Percentiles rank a stretch among this genome's conserved stretches.
Conservation (phyloP, 1,140 invertebrate species). For the Branchinecta lynchi region DNA sequence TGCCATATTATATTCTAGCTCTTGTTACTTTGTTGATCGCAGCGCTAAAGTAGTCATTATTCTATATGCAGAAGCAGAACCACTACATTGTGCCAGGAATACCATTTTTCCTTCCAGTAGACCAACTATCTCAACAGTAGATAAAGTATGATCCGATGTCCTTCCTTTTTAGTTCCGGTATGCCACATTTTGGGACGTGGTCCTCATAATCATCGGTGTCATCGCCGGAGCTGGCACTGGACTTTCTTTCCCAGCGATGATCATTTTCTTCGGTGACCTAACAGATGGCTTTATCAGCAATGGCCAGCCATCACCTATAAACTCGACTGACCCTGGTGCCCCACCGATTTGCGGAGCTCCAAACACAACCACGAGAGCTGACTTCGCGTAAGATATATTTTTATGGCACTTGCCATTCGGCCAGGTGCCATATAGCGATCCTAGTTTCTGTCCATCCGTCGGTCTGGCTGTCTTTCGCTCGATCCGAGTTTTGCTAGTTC, state of each 20-base stretch:
- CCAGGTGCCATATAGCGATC: too few relatives aligned
- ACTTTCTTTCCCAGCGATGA: slow-evolving; percentile 27
- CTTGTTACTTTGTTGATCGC: too few relatives aligned
- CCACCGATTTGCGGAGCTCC: not conserved
- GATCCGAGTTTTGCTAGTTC: too few relatives aligned
- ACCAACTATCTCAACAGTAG: not conserved
- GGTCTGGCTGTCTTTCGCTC: too few relatives aligned
- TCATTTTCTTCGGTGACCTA: slow-evolving; percentile 28
- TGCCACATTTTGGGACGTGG: slow-evolving; percentile 23
- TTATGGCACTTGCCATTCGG: too few relatives aligned
- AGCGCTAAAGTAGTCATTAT: too few relatives aligned
- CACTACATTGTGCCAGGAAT: not conserved
- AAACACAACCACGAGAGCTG: too few relatives aligned
- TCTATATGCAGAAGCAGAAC: not conserved
- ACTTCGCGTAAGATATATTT: too few relatives aligned
- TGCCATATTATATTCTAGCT: too few relatives aligned
- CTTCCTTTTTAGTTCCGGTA: slow-evolving; percentile 24
- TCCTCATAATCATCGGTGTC: slow-evolving; percentile 24
- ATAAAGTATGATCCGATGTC: not conserved
- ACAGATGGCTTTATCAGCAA: slow-evolving; percentile 28
- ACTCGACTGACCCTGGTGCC: slow-evolving; percentile 10
- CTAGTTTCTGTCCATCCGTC: too few relatives aligned
- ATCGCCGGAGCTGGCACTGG: slow-evolving; percentile 24
- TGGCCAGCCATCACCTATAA: slow-evolving; percentile 12
- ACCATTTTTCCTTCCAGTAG: not conserved